These are phyloP conservation scores for Cerastoderma edule DNA, from an alignment of 2,888 invertebrate genomes.

Conservation along the genomic window DNA sequence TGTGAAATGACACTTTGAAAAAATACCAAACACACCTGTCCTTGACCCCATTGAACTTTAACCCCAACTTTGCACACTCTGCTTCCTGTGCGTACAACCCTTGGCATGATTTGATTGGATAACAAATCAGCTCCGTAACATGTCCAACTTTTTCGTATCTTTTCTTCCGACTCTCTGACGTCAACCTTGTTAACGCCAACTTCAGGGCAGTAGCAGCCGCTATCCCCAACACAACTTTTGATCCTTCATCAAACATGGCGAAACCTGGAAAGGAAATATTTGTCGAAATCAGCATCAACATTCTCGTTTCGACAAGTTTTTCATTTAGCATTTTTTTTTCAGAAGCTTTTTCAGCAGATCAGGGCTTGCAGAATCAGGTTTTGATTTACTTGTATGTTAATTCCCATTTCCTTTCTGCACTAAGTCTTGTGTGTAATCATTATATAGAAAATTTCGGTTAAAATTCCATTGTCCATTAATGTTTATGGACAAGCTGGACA, in stretches of 20 bases:
- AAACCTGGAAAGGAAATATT: background rate
- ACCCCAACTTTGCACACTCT: slow-evolving; percentile 67
- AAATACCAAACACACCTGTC: slow-evolving; percentile 68
- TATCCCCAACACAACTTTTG: slow-evolving; percentile 37
- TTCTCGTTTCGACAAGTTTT: too few species aligned
- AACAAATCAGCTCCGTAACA: slow-evolving; percentile 67
- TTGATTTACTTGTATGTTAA: too few species aligned
- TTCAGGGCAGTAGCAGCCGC: slow-evolving; percentile 30
- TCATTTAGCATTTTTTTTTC: too few species aligned
- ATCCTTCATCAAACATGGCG: slow-evolving; percentile 32
- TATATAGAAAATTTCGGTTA: too few species aligned
- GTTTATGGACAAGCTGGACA: too few species aligned
- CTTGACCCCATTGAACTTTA: slow-evolving; percentile 61
- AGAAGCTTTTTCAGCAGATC: too few species aligned
- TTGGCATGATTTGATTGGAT: slow-evolving; percentile 76
- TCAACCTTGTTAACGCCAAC: slow-evolving; percentile 32
- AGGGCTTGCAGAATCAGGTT: too few species aligned
- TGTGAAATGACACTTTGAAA: background rate
- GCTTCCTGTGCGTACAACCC: slow-evolving; percentile 64
- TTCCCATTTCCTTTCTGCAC: too few species aligned
- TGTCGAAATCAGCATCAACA: too few species aligned
- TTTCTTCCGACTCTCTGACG: slow-evolving; percentile 44
- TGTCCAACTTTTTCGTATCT: slow-evolving; percentile 67
- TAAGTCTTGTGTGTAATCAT: too few species aligned
- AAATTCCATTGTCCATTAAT: too few species aligned